Conservation (phyloP, 2,113 vertebrate species). For the Crotalus viridis region DNA sequence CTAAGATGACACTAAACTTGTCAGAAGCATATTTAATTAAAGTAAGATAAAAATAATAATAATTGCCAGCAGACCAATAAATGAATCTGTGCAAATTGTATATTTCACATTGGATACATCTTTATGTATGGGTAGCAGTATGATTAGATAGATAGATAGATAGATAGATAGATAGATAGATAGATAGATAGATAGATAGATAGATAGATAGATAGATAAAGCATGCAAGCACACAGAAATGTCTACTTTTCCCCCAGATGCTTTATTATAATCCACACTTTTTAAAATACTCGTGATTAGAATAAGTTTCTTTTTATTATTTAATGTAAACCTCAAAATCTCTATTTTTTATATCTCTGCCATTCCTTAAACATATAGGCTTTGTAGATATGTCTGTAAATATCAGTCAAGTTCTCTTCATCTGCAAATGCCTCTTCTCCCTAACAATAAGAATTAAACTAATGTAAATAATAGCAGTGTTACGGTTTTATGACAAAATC, state of each 20-base stretch:
- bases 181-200: no score
- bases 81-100: not conserved
- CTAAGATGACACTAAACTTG: not conserved
- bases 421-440: not conserved
- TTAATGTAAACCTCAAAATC: not conserved
- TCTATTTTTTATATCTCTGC: not conserved
- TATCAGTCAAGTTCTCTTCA: not conserved
- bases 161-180: no score
- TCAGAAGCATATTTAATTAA: not conserved
- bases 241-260: not conserved
- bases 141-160: not conserved
- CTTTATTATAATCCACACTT: not conserved
- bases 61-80: not conserved
- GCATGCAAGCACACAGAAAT: not conserved
- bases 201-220: not conserved
- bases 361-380: not conserved
- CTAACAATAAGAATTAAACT: not conserved
- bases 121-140: not conserved
- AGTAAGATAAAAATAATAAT: not conserved
- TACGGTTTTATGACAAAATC: not conserved
- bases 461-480: not conserved
- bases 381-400: not conserved
- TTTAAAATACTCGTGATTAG: not conserved
- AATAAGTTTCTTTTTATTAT: not conserved
- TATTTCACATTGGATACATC: not conserved